phyloP scores from a whole-genome alignment of 2,113 vertebrate genomes.

The Ptilorrhoa leucosticta region DNA sequence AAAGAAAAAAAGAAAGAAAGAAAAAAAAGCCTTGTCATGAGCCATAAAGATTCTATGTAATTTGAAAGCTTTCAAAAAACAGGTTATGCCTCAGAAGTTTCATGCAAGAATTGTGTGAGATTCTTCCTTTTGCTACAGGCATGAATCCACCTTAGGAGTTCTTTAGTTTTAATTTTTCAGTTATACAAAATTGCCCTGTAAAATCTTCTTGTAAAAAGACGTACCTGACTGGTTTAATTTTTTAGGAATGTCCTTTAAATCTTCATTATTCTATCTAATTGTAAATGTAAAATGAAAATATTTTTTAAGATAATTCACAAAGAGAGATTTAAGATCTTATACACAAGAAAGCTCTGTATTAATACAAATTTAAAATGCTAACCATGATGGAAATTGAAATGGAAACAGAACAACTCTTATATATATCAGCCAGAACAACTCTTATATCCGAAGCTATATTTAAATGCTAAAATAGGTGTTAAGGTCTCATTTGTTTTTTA shows the following conservation, averaged over 20 bases:
- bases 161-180: not conserved
- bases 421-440: not conserved
- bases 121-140: not conserved
- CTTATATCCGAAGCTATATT: not conserved
- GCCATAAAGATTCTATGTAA: not conserved
- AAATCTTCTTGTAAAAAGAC: not conserved
- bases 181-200: not conserved
- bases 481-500: not conserved
- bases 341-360: not conserved
- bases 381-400: accelerated
- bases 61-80: not conserved
- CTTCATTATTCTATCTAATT: not conserved
- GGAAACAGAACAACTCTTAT: not conserved
- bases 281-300: not conserved
- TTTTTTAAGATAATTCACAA: not conserved
- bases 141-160: not conserved
- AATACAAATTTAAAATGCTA: not conserved
- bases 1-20: accelerated
- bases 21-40: not conserved
- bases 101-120: not conserved
- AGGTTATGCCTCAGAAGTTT: not conserved
- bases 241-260: not conserved
- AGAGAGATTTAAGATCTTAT: not conserved
- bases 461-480: not conserved
- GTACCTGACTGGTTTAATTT: not conserved